A percentile compares a stretch with the other conserved stretches of the same genome.
Conservation (phyloP, 2,888 invertebrate genomes). For the Cheilosia variabilis region DNA sequence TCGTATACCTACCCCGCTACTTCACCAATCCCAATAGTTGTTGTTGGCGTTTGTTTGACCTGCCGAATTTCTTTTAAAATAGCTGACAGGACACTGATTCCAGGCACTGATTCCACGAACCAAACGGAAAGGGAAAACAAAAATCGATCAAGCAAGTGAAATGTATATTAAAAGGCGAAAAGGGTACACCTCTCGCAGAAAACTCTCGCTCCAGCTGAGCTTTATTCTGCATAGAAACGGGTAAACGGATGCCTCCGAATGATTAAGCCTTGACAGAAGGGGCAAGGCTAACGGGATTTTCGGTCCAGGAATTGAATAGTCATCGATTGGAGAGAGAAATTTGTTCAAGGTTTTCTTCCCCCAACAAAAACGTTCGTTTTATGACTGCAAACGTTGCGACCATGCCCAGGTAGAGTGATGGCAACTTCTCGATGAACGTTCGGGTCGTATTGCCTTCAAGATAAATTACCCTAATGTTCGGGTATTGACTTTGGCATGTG, state of each 20-base stretch:
- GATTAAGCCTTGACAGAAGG: constrained; percentile 17
- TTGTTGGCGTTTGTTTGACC: neutral
- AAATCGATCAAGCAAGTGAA: constrained; percentile 65
- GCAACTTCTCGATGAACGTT: constrained; percentile 19
- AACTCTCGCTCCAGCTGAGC: constrained; percentile 51
- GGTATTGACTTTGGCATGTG: constrained; percentile 34
- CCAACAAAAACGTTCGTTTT: neutral
- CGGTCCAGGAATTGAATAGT: constrained; percentile 49
- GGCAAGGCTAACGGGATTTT: constrained; percentile 37
- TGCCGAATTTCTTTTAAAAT: constrained; percentile 18
- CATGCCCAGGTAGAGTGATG: constrained; percentile 12
- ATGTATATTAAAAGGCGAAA: neutral
- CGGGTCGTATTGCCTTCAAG: constrained; percentile 14
- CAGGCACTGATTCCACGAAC: constrained; percentile 32
- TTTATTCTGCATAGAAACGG: constrained; percentile 1
- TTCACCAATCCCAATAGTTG: neutral
- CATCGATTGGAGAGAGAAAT: constrained; percentile 49
- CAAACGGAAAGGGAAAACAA: constrained; percentile 8
- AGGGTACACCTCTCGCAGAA: constrained; percentile 9
- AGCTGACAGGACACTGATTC: constrained; percentile 67
- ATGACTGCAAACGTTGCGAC: constrained; percentile 1
- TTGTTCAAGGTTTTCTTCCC: constrained; percentile 20
- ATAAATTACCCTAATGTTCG: constrained; percentile 34
- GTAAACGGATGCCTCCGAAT: neutral
- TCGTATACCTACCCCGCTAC: constrained; percentile 2